A percentile compares a stretch with the other conserved stretches of the same genome.
Evolutionary conservation across 2,797 vertebrate genomes (phyloP).

Genomic region (Ptychadena robeensis): DNA sequence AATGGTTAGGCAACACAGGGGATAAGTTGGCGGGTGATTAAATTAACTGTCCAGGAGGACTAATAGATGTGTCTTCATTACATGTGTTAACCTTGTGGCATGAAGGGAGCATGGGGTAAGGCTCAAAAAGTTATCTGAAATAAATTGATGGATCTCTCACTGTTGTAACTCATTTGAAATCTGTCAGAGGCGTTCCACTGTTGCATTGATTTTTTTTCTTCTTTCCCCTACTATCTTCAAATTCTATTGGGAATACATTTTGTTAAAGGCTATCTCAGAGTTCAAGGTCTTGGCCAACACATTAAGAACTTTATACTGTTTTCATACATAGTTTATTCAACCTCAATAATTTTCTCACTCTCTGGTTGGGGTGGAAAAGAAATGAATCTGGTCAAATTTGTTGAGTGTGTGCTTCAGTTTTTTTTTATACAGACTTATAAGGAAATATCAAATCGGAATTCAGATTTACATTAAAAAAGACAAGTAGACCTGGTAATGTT

Average conservation of each 20-base stretch:
- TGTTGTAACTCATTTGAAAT: slow-evolving; percentile 52
- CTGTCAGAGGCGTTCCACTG: slow-evolving; percentile 40
- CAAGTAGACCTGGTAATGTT: background rate
- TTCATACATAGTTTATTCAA: slow-evolving; percentile 54
- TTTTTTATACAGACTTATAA: background rate
- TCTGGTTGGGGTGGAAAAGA: slow-evolving; percentile 34
- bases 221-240: slow-evolving; percentile 22
- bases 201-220: slow-evolving; percentile 55
- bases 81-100: slow-evolving; percentile 46
- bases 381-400: slow-evolving; percentile 23
- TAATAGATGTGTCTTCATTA: slow-evolving; percentile 55
- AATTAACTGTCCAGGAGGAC: slow-evolving; percentile 25
- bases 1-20: background rate
- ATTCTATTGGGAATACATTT: slow-evolving; percentile 52
- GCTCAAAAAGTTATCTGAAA: slow-evolving; percentile 40
- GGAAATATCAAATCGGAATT: background rate
- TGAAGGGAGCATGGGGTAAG: slow-evolving; percentile 30
- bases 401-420: slow-evolving; percentile 12
- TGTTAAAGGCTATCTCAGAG: slow-evolving; percentile 40
- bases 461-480: background rate
- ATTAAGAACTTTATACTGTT: slow-evolving; percentile 53
- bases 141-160: slow-evolving; percentile 46
- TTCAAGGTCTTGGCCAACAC: slow-evolving; percentile 54
- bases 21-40: slow-evolving; percentile 1
- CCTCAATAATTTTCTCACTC: slow-evolving; percentile 34